A percentile compares a stretch with the other conserved stretches of the same genome.
phyloP scores from a whole-genome alignment of 2,113 vertebrate genomes.

The Chaenogobius annularis region DNA sequence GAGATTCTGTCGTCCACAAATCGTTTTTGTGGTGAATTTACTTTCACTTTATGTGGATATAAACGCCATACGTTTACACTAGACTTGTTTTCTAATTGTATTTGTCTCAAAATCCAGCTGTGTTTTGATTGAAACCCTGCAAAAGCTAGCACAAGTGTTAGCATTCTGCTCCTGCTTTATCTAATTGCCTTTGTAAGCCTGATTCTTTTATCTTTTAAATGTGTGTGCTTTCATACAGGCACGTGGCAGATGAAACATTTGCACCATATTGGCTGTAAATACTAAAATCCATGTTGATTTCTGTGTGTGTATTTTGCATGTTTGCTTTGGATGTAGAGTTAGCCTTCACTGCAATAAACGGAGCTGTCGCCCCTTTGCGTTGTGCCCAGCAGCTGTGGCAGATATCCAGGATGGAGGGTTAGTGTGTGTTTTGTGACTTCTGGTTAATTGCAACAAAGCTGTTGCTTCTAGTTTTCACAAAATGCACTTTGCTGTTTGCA shows the following conservation, averaged over 20 bases:
- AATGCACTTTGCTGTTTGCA: too few species aligned
- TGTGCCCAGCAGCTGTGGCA: slow-evolving; percentile 28
- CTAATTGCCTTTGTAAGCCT: slow-evolving; percentile 70
- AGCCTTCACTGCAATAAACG: background rate
- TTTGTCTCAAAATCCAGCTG: background rate
- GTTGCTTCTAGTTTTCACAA: background rate
- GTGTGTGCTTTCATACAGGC: background rate
- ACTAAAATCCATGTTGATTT: background rate
- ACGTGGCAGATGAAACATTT: fast-evolving
- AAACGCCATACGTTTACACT: fast-evolving
- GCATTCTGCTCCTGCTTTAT: slow-evolving; percentile 39
- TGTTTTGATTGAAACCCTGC: slow-evolving; percentile 29
- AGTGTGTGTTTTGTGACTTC: background rate
- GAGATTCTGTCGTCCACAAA: background rate
- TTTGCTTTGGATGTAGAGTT: slow-evolving; percentile 3
- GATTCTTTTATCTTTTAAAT: background rate
- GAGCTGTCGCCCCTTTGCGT: slow-evolving; percentile 10
- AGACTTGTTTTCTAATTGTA: background rate
- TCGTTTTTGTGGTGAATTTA: too few species aligned
- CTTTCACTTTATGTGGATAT: background rate
- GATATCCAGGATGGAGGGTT: slow-evolving; percentile 20
- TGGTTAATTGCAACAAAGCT: background rate
- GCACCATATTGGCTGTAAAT: background rate
- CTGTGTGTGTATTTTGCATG: background rate
- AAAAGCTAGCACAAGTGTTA: slow-evolving; percentile 42